These are phyloP conservation scores for Ginglymostoma cirratum DNA, from an alignment of 2,113 vertebrate genomes.

Conservation along the genomic window DNA sequence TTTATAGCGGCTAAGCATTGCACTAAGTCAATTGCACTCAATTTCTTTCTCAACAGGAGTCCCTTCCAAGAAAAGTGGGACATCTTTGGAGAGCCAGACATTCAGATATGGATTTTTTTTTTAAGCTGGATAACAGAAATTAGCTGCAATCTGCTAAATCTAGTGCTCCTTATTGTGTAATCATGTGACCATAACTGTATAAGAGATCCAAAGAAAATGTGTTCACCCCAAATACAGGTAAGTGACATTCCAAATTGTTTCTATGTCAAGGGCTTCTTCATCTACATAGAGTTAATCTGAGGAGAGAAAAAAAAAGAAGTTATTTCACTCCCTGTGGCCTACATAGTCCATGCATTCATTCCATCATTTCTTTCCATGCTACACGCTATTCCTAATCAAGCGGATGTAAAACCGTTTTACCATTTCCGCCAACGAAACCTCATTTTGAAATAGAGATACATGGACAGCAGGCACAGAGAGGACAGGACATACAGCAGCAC, in stretches of 20 bases:
- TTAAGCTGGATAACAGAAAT: neutral
- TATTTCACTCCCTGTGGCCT: neutral
- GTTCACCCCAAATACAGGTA: neutral
- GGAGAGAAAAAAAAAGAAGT: neutral
- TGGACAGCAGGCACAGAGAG: conserved; percentile 69
- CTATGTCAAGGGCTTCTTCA: neutral
- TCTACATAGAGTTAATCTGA: neutral
- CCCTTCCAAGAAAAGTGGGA: neutral
- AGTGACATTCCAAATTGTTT: neutral
- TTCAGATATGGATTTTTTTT: neutral
- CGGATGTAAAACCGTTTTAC: neutral
- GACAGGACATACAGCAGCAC: conserved; percentile 77
- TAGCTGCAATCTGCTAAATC: neutral
- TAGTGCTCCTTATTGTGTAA: neutral
- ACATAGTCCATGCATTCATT: neutral
- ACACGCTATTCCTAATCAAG: neutral
- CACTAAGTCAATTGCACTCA: neutral
- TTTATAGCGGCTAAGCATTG: neutral
- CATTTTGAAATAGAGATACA: conserved; percentile 77
- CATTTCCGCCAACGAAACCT: conserved; percentile 50
- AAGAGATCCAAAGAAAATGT: neutral
- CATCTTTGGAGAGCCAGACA: neutral
- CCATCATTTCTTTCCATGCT: neutral
- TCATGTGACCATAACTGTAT: neutral
- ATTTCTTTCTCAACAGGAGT: neutral